A percentile compares a stretch with the other conserved stretches of the same genome.
These are phyloP conservation scores for Cheilosia vulpina DNA, from an alignment of 2,888 invertebrate species.

Conservation along the genomic window DNA sequence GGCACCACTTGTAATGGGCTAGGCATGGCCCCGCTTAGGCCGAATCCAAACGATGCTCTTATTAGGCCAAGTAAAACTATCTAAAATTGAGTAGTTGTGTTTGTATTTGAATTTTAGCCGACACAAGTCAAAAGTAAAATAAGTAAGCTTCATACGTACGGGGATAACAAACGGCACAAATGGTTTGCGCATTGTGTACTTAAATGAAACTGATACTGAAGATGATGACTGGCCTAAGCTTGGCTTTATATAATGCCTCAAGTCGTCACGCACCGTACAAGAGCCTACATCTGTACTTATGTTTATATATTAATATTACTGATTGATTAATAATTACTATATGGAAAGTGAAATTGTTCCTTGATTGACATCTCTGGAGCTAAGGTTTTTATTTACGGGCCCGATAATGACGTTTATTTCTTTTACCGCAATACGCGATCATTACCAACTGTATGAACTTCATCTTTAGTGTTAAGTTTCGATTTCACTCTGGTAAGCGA, in stretches of 20 bases:
- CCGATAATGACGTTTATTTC: neutral
- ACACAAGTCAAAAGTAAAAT: neutral
- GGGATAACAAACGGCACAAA: neutral
- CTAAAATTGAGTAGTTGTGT: neutral
- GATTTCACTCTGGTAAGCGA: neutral
- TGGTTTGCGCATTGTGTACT: too few relatives aligned
- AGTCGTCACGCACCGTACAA: too few relatives aligned
- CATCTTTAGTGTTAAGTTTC: constrained; percentile 6
- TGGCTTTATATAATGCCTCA: too few relatives aligned
- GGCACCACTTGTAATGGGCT: neutral
- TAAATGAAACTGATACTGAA: too few relatives aligned
- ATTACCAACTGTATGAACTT: constrained; percentile 14
- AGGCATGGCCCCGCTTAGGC: constrained; percentile 18
- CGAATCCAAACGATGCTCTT: constrained; percentile 27
- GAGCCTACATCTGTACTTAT: neutral
- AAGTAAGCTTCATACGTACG: neutral
- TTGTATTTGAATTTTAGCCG: neutral
- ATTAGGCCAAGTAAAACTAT: constrained; percentile 11
- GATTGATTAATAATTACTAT: constrained; percentile 15
- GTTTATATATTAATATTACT: constrained; percentile 18
- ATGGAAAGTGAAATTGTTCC: constrained; percentile 44
- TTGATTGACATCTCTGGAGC: constrained; percentile 43
- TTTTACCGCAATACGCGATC: constrained; percentile 5
- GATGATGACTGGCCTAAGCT: too few relatives aligned
- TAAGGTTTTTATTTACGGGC: neutral